These are phyloP conservation scores for Aleiodes alternator DNA, from an alignment of 2,888 invertebrate species.

Conservation along the genomic window DNA sequence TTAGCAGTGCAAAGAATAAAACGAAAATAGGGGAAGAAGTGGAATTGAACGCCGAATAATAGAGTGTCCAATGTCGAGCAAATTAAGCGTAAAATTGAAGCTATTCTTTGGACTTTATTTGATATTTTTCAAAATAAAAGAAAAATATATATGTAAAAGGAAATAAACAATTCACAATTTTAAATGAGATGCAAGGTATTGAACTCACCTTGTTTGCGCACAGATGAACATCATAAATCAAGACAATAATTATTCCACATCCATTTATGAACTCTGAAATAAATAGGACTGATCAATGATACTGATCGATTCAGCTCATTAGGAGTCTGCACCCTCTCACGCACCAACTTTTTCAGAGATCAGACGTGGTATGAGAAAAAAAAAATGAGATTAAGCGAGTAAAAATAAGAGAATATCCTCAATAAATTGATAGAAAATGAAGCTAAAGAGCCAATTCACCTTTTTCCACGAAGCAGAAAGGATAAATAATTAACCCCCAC, in stretches of 20 bases:
- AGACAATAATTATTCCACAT: constrained; percentile 29
- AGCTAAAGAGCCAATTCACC: constrained; percentile 30
- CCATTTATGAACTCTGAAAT: constrained; percentile 32
- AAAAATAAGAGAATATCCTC: neutral
- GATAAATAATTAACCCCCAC: constrained; percentile 48
- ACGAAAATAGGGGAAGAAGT: too few species aligned
- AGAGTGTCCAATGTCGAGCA: constrained; percentile 39
- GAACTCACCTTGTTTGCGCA: constrained; percentile 6
- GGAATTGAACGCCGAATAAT: too few species aligned
- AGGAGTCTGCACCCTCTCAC: constrained; percentile 30
- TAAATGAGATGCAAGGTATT: constrained; percentile 1
- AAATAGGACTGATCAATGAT: constrained; percentile 37
- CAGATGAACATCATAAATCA: constrained; percentile 28
- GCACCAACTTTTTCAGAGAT: constrained; percentile 15
- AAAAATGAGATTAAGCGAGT: neutral
- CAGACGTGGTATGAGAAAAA: neutral
- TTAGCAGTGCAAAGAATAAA: too few species aligned
- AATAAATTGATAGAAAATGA: constrained; percentile 25
- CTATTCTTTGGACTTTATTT: constrained; percentile 52
- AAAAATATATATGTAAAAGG: neutral
- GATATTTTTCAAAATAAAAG: constrained; percentile 24
- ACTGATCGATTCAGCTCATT: constrained; percentile 45
- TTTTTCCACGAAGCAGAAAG: constrained; percentile 35
- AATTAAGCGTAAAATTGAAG: constrained; percentile 59
- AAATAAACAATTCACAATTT: constrained; percentile 14